Evolutionary conservation across 2,888 invertebrate species (phyloP).

Genomic region (Ormyrus thymus): DNA sequence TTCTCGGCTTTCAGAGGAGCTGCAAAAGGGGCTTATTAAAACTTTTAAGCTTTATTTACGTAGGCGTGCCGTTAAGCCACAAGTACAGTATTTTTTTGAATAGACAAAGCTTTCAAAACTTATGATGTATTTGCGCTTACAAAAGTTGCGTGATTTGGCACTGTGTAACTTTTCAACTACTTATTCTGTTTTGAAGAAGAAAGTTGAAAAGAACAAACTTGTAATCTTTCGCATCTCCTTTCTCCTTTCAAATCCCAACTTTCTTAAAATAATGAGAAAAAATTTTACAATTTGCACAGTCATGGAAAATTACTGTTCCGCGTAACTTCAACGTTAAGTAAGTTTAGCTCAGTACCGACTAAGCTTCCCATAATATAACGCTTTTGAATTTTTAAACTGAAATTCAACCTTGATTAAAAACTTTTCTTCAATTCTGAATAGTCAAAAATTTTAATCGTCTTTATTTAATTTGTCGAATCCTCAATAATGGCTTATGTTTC

Average conservation of each 20-base stretch:
- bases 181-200: conserved; percentile 24
- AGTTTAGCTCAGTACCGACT: too few relatives aligned
- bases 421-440: too few relatives aligned
- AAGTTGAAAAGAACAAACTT: conserved; percentile 23
- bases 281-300: background rate
- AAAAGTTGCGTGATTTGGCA: conserved; percentile 15
- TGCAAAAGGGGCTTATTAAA: background rate
- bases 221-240: background rate
- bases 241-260: conserved; percentile 3
- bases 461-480: too few relatives aligned
- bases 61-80: background rate
- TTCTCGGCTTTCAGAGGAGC: too few relatives aligned
- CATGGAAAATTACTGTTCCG: background rate
- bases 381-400: too few relatives aligned
- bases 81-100: background rate
- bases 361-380: too few relatives aligned
- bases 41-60: background rate
- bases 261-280: conserved; percentile 10
- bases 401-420: too few relatives aligned
- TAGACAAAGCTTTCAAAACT: background rate
- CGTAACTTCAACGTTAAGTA: background rate
- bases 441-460: too few relatives aligned
- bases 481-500: too few relatives aligned
- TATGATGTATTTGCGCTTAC: conserved; percentile 16
- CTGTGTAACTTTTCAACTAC: conserved; percentile 17